These are phyloP conservation scores for Agonopterix heracliana DNA, from an alignment of 2,888 invertebrate species.

Conservation along the genomic window DNA sequence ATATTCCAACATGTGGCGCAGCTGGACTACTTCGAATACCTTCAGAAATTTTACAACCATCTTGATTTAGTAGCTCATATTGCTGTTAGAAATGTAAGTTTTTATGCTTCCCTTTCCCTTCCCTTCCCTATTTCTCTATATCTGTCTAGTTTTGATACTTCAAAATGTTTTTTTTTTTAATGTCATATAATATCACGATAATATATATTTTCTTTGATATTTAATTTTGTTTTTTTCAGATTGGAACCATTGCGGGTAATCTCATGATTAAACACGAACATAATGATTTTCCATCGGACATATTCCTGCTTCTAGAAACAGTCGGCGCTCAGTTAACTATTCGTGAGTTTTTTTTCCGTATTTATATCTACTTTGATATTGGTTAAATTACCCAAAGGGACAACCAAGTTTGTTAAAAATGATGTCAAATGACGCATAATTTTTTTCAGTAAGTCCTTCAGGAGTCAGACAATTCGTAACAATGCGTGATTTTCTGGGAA, in stretches of 20 bases:
- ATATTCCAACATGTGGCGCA: slow-evolving; percentile 54
- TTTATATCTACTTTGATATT: background rate
- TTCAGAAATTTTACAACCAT: slow-evolving; percentile 77
- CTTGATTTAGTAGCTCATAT: slow-evolving; percentile 82
- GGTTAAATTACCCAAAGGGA: too few species aligned
- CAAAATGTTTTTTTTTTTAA: background rate
- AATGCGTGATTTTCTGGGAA: slow-evolving; percentile 52
- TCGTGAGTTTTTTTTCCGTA: slow-evolving; percentile 26
- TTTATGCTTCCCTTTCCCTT: background rate
- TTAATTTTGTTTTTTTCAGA: slow-evolving; percentile 44
- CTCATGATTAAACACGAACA: slow-evolving; percentile 80
- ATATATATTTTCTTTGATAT: background rate
- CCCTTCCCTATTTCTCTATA: background rate
- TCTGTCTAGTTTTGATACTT: background rate
- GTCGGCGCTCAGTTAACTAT: slow-evolving; percentile 42
- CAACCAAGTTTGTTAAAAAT: background rate
- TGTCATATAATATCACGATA: background rate
- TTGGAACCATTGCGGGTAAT: slow-evolving; percentile 82
- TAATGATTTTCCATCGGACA: slow-evolving; percentile 82
- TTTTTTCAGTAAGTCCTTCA: slow-evolving; percentile 28
- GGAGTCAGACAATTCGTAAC: slow-evolving; percentile 23
- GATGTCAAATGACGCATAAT: background rate
- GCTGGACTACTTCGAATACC: slow-evolving; percentile 72
- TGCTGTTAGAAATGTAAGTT: slow-evolving; percentile 82
- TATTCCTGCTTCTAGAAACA: slow-evolving; percentile 72